Evolutionary conservation across 2,888 invertebrate genomes (phyloP), one percentile per base, ranked within the genome.

Genomic region (Drosophila formosana): DNA sequence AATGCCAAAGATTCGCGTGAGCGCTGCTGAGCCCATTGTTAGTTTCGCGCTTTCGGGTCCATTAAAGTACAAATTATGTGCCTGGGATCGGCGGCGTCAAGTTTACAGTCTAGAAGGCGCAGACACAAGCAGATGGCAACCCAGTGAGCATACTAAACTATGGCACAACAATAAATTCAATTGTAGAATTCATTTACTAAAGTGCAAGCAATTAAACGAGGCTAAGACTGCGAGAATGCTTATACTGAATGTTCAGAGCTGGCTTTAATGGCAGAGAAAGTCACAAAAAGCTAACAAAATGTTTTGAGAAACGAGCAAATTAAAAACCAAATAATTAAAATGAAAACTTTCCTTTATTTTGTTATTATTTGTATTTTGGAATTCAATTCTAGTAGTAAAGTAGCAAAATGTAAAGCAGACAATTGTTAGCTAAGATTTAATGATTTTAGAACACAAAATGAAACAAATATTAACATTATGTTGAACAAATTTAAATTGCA

Each of bases 11-110:
- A 34, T 34, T n/a, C n/a, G n/a, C n/a, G 55, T 34, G 34, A 69
- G 34, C 52, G 57, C 30, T 56, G 51, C 56, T 45, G 53, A 23
- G 56, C 6, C 56, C 61, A 65, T 63, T 60, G 73, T 65, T 55
- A 23, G 53, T 43, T 39, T n/a, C n/a, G n/a, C n/a, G n/a, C n/a
- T n/a, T n/a, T n/a, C n/a, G n/a, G n/a, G n/a, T n/a, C n/a, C n/a
- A n/a, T 81, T 81, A 69, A 78, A 72, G 75, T 85, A 82, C 81
- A 82, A 82, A 82, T 82, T 85, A 85, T 78, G 79, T n/a, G n/a
- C n/a, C n/a, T n/a, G n/a, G n/a, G n/a, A n/a, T n/a, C n/a, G 45
- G n/a, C 64, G 37, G 67, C 13, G 34, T 3, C 39, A 46, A 41
- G 58, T 57, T 56, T 41, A 32, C 23, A 39, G 60, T 49, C 57